These are phyloP conservation scores for Mormoops blainvillei DNA, from an alignment of 2,113 vertebrate genomes.

Conservation along the genomic window DNA sequence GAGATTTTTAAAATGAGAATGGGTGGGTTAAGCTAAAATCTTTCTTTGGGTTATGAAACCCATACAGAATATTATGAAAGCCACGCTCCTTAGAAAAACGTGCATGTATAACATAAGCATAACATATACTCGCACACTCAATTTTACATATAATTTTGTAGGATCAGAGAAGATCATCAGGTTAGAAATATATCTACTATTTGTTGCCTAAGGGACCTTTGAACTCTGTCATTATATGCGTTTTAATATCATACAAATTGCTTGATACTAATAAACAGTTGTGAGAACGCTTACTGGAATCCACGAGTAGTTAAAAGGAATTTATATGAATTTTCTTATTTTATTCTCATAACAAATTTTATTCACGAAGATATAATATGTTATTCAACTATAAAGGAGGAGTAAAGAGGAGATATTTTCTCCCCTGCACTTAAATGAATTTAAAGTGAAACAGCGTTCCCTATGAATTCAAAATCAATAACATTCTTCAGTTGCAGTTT, in stretches of 20 bases:
- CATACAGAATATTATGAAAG: neutral
- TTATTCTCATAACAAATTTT: neutral
- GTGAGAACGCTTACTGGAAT: neutral
- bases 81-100: neutral
- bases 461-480: slow-evolving; percentile 26
- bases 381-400: neutral
- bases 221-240: neutral
- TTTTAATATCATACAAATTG: neutral
- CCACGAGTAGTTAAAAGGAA: neutral
- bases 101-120: neutral
- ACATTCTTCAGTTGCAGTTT: neutral
- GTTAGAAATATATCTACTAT: neutral
- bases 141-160: neutral
- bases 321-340: neutral
- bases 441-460: neutral
- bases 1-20: neutral
- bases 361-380: neutral
- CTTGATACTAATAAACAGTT: neutral
- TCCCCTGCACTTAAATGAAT: neutral
- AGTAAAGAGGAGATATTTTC: neutral
- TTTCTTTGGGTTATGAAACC: neutral
- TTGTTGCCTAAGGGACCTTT: neutral
- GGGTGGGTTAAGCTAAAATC: neutral
- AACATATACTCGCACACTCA: neutral
- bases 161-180: neutral